A percentile compares a stretch with the other conserved stretches of the same genome.
These are phyloP conservation scores for Sminthopsis crassicaudata DNA, from an alignment of 2,113 vertebrate genomes.

Conservation along the genomic window DNA sequence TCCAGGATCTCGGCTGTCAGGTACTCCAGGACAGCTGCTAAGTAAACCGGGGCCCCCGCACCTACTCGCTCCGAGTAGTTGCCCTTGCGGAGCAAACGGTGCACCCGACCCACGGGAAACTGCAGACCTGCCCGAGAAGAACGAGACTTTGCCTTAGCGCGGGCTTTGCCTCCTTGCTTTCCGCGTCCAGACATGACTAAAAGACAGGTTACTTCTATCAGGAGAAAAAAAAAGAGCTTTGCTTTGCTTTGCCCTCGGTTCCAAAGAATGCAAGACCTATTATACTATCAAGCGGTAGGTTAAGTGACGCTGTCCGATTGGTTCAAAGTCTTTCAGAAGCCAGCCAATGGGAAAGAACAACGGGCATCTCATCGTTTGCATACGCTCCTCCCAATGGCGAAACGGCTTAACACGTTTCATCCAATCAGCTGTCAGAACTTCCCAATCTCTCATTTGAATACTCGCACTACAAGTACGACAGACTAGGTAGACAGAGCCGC, in stretches of 20 bases:
- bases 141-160: background rate
- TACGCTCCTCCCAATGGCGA: accelerated
- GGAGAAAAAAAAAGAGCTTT: no score
- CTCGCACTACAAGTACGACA: conserved; percentile 16
- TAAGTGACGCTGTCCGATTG: background rate
- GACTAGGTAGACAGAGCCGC: accelerated
- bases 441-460: background rate
- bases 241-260: no score
- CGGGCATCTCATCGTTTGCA: accelerated
- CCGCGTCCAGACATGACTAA: background rate
- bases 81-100: background rate
- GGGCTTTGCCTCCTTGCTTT: background rate
- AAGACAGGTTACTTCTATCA: accelerated
- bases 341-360: background rate
- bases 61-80: background rate
- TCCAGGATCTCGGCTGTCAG: background rate
- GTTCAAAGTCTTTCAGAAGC: background rate
- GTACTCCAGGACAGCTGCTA: background rate
- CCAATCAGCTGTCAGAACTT: background rate
- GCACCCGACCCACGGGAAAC: background rate
- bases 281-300: background rate
- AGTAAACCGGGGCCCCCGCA: background rate
- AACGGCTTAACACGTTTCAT: background rate
- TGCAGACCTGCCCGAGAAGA: background rate
- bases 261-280: background rate